These are phyloP conservation scores for Isotomurus palustris DNA, from an alignment of 2,888 invertebrate genomes.

Conservation along the genomic window DNA sequence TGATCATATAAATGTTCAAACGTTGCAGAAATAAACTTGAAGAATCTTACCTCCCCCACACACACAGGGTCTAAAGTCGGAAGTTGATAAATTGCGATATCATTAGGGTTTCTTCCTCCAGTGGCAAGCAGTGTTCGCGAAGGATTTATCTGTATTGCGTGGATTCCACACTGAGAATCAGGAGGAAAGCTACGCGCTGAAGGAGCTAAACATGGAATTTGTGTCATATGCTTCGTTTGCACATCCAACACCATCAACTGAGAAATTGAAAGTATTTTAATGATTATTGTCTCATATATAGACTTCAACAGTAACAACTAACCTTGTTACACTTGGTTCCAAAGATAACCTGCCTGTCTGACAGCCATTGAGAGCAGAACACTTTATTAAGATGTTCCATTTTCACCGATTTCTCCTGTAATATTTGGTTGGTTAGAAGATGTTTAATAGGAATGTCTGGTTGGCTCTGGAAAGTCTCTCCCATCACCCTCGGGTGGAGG, in stretches of 20 bases:
- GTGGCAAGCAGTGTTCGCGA: slow-evolving; percentile 81
- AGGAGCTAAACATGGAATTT: slow-evolving; percentile 72
- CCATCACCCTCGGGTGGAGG: slow-evolving; percentile 39
- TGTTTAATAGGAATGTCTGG: slow-evolving; percentile 75
- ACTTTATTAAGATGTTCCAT: slow-evolving; percentile 85
- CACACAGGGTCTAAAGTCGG: slow-evolving; percentile 94
- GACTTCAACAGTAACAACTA: slow-evolving; percentile 18
- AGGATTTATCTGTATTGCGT: slow-evolving; percentile 90
- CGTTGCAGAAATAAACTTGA: neutral
- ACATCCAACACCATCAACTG: slow-evolving; percentile 90
- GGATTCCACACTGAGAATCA: slow-evolving; percentile 77
- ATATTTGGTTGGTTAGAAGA: slow-evolving; percentile 83
- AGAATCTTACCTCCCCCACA: slow-evolving; percentile 67
- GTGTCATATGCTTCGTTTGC: slow-evolving; percentile 75
- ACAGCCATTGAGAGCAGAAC: slow-evolving; percentile 94
- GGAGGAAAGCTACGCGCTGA: slow-evolving; percentile 45
- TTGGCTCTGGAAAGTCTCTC: slow-evolving; percentile 35
- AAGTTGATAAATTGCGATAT: slow-evolving; percentile 81
- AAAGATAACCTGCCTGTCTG: slow-evolving; percentile 89
- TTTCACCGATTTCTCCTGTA: slow-evolving; percentile 75
- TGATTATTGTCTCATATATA: neutral
- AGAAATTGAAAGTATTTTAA: slow-evolving; percentile 20
- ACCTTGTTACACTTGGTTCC: slow-evolving; percentile 97
- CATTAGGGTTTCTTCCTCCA: slow-evolving; percentile 85
- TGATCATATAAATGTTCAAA: neutral